Percentiles rank a stretch among this genome's conserved stretches.
phyloP scores from a whole-genome alignment of 1,140 invertebrate species.

The Euwallacea similis region DNA sequence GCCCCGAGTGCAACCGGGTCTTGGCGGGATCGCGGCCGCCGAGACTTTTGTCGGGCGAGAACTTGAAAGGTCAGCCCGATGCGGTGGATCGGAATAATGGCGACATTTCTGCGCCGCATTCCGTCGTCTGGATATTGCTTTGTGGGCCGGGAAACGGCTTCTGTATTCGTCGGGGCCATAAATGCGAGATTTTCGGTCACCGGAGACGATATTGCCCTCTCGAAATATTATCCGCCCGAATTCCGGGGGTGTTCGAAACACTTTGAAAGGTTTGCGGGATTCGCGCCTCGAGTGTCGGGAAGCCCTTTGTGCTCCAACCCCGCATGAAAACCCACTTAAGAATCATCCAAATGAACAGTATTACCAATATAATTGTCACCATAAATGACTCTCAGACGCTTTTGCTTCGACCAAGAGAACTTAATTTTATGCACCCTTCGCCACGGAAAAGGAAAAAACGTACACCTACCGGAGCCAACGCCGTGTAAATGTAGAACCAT shows the following conservation, averaged over 20 bases:
- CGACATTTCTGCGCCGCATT: constrained; percentile 33
- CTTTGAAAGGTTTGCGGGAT: no score
- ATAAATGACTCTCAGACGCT: no score
- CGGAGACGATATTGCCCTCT: constrained; percentile 20
- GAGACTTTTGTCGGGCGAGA: constrained; percentile 15
- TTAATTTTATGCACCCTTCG: constrained; percentile 29
- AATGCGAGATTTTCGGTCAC: constrained; percentile 30
- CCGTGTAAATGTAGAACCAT: constrained; percentile 25
- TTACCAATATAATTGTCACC: no score
- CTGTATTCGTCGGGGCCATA: constrained; percentile 26
- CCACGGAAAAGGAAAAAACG: constrained; percentile 25
- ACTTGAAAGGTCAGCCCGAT: constrained; percentile 26
- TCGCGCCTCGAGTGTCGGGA: no score
- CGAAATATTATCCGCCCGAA: no score
- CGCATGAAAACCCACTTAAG: background rate
- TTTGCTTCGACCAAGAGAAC: background rate
- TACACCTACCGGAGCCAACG: constrained; percentile 23
- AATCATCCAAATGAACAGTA: background rate
- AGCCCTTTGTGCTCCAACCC: no score
- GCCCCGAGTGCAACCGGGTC: constrained; percentile 4
- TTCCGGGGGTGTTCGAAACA: no score
- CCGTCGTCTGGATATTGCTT: constrained; percentile 32
- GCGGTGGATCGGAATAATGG: constrained; percentile 31
- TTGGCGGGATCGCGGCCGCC: background rate
- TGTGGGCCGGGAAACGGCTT: constrained; percentile 22